Conservation (phyloP, 2,797 vertebrate species). For the Lepus oiostolus region DNA sequence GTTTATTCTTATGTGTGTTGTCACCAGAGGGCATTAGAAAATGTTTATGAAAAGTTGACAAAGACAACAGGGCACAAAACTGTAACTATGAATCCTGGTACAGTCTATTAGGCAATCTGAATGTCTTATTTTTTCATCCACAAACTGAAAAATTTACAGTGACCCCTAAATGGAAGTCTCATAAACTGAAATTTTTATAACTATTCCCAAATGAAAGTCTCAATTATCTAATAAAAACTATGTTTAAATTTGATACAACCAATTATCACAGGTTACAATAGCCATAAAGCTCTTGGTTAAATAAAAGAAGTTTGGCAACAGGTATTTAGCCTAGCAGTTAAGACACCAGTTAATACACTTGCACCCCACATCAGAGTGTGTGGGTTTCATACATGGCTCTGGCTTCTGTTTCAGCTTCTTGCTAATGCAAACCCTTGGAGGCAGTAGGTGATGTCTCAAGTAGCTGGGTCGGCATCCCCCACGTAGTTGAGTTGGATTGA, state of each 20-base stretch:
- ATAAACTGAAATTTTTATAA: neutral
- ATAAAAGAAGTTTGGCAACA: neutral
- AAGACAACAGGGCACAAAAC: neutral
- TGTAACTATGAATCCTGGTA: neutral
- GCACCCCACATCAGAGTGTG: too few relatives aligned
- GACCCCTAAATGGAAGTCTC: neutral
- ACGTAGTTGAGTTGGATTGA: too few relatives aligned
- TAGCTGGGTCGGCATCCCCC: too few relatives aligned
- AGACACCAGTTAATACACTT: too few relatives aligned
- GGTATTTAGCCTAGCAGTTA: too few relatives aligned
- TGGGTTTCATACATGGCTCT: too few relatives aligned
- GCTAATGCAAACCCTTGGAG: too few relatives aligned
- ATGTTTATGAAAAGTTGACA: slow-evolving; percentile 40
- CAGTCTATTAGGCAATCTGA: neutral
- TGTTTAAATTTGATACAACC: slow-evolving; percentile 16
- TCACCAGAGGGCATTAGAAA: slow-evolving; percentile 72
- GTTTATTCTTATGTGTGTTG: neutral
- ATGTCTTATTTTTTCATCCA: slow-evolving; percentile 14
- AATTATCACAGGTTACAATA: neutral
- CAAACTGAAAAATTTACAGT: slow-evolving; percentile 28
- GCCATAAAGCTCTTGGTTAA: slow-evolving; percentile 5
- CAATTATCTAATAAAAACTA: slow-evolving; percentile 17
- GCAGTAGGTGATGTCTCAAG: too few relatives aligned
- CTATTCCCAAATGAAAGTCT: neutral
- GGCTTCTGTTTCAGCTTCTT: too few relatives aligned